Conservation (phyloP, 2,113 vertebrate species). For the Microcebus tavaratra region DNA sequence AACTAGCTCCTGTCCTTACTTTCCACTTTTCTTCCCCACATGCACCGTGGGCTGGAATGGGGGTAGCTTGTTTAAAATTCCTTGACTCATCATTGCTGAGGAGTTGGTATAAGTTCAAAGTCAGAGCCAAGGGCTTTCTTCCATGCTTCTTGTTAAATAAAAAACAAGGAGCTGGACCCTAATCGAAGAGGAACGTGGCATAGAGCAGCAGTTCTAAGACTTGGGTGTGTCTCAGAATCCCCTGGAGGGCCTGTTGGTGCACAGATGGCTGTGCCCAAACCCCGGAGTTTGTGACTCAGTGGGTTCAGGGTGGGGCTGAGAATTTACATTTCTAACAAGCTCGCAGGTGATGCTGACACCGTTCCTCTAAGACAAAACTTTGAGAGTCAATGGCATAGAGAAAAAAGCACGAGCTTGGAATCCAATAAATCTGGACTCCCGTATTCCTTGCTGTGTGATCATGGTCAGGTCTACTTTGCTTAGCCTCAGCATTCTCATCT, state of each 20-base stretch:
- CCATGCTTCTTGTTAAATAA: background rate
- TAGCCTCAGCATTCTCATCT: constrained; percentile 15
- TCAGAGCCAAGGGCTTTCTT: background rate
- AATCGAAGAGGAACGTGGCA: background rate
- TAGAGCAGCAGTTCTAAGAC: background rate
- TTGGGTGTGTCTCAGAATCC: accelerated
- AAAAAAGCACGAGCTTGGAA: background rate
- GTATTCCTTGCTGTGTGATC: background rate
- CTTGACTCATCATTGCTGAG: background rate
- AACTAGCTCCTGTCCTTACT: background rate
- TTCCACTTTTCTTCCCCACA: background rate
- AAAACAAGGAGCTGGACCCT: background rate
- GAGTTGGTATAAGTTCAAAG: background rate
- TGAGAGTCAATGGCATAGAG: background rate
- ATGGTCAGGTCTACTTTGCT: background rate
- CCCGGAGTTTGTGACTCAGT: background rate
- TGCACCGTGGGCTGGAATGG: background rate
- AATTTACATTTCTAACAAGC: background rate
- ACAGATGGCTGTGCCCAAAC: background rate
- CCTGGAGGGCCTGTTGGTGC: background rate
- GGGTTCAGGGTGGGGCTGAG: background rate
- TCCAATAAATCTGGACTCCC: background rate
- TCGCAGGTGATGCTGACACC: background rate
- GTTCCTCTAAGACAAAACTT: background rate
- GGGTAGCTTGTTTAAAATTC: background rate